Evolutionary conservation across 1,140 invertebrate genomes (phyloP).

Genomic region (Drosophila mojavensis): DNA sequence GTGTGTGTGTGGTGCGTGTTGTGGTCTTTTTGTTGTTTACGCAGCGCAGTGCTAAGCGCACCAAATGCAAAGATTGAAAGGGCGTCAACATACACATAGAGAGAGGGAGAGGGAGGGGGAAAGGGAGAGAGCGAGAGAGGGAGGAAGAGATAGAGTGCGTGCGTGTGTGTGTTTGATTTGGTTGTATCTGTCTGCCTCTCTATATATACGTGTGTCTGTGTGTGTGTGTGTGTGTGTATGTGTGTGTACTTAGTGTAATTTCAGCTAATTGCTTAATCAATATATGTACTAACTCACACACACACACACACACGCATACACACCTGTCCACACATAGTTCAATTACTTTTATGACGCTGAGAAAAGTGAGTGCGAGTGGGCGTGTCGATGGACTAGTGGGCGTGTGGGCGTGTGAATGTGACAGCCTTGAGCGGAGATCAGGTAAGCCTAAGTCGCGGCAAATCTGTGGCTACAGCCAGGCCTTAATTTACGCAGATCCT

Average conservation of each 20-base stretch:
- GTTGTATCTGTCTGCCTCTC: not conserved
- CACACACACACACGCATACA: not conserved
- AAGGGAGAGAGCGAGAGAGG: not conserved
- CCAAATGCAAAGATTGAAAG: slow-evolving; percentile 13
- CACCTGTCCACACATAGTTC: slow-evolving; percentile 36
- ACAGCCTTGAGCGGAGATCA: slow-evolving; percentile 4
- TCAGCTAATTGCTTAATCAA: slow-evolving; percentile 77
- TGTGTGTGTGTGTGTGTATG: slow-evolving; percentile 41
- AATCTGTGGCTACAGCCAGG: not conserved
- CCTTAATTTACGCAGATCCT: slow-evolving; percentile 36
- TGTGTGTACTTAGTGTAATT: slow-evolving; percentile 63
- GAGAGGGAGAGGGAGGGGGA: not conserved
- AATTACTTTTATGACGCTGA: slow-evolving; percentile 45
- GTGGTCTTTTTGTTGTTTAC: slow-evolving; percentile 29
- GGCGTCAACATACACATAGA: not conserved
- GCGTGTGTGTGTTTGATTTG: slow-evolving; percentile 24
- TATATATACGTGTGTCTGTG: not conserved
- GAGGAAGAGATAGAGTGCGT: not conserved
- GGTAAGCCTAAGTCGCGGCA: not conserved
- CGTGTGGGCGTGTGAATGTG: no score
- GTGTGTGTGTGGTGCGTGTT: slow-evolving; percentile 20
- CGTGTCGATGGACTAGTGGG: not conserved
- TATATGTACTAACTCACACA: slow-evolving; percentile 29
- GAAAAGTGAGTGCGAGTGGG: not conserved
- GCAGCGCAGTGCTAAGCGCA: slow-evolving; percentile 31